phyloP scores from a whole-genome alignment of 2,113 vertebrate species.

The Pelvicachromis taeniatus region DNA sequence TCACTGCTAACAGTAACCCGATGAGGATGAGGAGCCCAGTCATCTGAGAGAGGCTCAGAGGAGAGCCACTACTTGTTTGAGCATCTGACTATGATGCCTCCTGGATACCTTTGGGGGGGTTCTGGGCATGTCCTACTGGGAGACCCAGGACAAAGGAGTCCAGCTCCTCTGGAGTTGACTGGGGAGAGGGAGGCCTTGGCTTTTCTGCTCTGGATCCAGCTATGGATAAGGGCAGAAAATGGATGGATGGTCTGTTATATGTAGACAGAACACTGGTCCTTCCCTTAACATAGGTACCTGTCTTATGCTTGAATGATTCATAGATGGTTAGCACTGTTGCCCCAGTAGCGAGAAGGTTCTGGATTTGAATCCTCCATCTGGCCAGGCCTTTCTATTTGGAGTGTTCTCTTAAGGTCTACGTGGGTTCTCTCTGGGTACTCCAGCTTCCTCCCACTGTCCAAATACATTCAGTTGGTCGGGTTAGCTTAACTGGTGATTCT shows the following conservation, averaged over 20 bases:
- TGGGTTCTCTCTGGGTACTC: background rate
- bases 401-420: background rate
- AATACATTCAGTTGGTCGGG: background rate
- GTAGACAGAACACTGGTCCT: too few species aligned
- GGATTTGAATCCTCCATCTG: background rate
- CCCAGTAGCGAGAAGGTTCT: background rate
- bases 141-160: background rate
- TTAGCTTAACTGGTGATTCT: background rate
- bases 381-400: fast-evolving
- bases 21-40: background rate
- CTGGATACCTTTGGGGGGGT: background rate
- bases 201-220: background rate
- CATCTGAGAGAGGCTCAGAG: background rate
- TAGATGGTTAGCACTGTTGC: background rate
- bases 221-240: background rate
- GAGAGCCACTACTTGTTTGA: background rate
- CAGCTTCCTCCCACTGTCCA: fast-evolving
- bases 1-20: background rate
- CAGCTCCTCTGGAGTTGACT: background rate
- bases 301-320: too few species aligned
- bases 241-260: background rate
- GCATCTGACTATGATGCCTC: background rate
- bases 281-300: background rate
- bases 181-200: background rate
- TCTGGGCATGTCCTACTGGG: background rate